Evolutionary conservation across 2,888 invertebrate species (phyloP).

Genomic region (Microplitis deprimator): DNA sequence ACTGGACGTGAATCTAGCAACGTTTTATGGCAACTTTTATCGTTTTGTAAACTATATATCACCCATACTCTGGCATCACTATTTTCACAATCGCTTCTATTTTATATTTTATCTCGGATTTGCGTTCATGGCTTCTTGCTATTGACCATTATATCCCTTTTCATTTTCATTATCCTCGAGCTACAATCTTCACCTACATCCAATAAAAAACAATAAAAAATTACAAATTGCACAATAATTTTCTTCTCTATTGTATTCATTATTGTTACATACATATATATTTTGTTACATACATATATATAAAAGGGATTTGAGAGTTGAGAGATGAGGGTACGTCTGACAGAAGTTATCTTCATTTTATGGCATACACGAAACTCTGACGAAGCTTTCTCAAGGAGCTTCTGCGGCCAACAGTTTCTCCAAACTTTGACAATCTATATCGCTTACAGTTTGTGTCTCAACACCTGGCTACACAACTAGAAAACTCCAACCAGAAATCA

Average conservation of each 20-base stretch:
- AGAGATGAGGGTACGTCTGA: constrained; percentile 22
- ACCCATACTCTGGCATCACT: neutral
- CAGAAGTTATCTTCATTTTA: constrained; percentile 31
- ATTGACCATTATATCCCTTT: constrained; percentile 32
- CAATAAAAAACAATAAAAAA: neutral
- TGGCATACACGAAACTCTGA: constrained; percentile 26
- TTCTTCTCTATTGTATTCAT: neutral
- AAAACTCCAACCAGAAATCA: constrained; percentile 53
- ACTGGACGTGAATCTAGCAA: constrained; percentile 58
- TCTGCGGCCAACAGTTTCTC: constrained; percentile 59
- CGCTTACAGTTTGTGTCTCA: constrained; percentile 61
- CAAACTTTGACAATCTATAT: constrained; percentile 66
- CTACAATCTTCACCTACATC: constrained; percentile 58
- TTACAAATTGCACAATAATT: too few species aligned
- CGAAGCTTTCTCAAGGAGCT: constrained; percentile 36
- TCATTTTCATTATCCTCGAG: constrained; percentile 15
- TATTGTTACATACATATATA: constrained; percentile 46
- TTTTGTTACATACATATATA: neutral
- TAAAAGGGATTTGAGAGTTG: constrained; percentile 32
- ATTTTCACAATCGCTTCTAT: constrained; percentile 46
- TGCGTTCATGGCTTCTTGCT: too few species aligned
- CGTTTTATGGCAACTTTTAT: constrained; percentile 67
- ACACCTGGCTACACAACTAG: constrained; percentile 61
- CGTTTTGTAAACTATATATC: constrained; percentile 61
- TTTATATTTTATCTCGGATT: constrained; percentile 35